These are phyloP conservation scores for Acanthococcus lagerstroemiae DNA, from an alignment of 2,888 invertebrate genomes.

Conservation along the genomic window DNA sequence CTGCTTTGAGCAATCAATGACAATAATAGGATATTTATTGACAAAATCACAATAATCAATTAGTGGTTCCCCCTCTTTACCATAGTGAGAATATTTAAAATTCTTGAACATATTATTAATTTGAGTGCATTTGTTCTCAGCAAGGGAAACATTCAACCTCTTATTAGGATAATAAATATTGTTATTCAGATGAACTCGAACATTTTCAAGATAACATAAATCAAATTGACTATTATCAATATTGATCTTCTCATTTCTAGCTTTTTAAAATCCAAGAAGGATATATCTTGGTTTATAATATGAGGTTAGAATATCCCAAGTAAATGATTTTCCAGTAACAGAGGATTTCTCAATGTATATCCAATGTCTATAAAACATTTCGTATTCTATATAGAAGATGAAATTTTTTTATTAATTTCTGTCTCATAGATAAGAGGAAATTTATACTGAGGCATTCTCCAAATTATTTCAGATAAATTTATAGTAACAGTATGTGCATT, in stretches of 20 bases:
- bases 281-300: conserved; percentile 10
- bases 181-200: conserved; percentile 1
- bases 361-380: background rate
- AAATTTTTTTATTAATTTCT: background rate
- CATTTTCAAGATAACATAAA: conserved; percentile 18
- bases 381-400: background rate
- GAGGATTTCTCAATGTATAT: no score
- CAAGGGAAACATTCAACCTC: conserved; percentile 18
- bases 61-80: background rate
- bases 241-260: conserved; percentile 1
- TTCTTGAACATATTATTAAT: conserved; percentile 9
- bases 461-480: conserved; percentile 13
- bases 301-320: conserved; percentile 8
- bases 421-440: conserved; percentile 4
- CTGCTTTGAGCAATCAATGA: background rate
- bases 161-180: background rate
- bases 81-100: conserved; percentile 1
- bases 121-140: background rate
- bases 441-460: conserved; percentile 2
- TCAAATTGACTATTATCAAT: conserved; percentile 5
- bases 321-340: conserved; percentile 2
- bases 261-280: conserved; percentile 5
- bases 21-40: conserved; percentile 5
- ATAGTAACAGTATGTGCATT: background rate
- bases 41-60: conserved; percentile 6